A percentile compares a stretch with the other conserved stretches of the same genome.
Conservation (phyloP, 92 coral and sea anemone genomes). For the Phymanthus crucifer region DNA sequence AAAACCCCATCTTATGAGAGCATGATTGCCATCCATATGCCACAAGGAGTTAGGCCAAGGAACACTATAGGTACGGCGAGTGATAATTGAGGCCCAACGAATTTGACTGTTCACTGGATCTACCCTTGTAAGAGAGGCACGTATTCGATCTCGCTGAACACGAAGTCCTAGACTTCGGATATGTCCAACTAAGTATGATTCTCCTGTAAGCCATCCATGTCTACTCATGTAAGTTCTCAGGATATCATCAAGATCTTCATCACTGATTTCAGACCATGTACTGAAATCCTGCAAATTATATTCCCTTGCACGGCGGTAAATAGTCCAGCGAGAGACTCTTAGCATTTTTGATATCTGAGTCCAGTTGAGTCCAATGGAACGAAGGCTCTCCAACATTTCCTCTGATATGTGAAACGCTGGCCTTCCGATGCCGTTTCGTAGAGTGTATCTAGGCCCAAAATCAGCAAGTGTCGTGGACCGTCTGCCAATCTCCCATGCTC, state of each 20-base stretch:
- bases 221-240: neutral
- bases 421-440: no score
- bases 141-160: constrained; percentile 22
- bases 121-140: constrained; percentile 20
- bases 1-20: constrained; percentile 37
- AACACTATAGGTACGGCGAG: constrained; percentile 28
- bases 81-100: constrained; percentile 25
- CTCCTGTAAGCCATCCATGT: constrained; percentile 29
- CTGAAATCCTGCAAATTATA: no score
- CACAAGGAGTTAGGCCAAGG: constrained; percentile 40
- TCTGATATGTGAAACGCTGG: no score
- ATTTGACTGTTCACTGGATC: constrained; percentile 29
- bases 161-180: constrained; percentile 16
- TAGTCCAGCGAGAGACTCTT: no score
- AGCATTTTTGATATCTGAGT: no score
- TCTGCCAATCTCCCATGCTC: no score
- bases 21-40: constrained; percentile 36
- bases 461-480: no score
- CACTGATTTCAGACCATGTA: no score
- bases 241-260: neutral
- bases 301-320: no score
- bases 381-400: no score
- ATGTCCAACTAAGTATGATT: constrained; percentile 27
- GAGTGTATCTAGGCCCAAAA: no score
- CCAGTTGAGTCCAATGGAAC: no score